Percentiles rank a stretch among this genome's conserved stretches.
phyloP scores from a whole-genome alignment of 2,113 vertebrate genomes.

The Barnardius zonarius region DNA sequence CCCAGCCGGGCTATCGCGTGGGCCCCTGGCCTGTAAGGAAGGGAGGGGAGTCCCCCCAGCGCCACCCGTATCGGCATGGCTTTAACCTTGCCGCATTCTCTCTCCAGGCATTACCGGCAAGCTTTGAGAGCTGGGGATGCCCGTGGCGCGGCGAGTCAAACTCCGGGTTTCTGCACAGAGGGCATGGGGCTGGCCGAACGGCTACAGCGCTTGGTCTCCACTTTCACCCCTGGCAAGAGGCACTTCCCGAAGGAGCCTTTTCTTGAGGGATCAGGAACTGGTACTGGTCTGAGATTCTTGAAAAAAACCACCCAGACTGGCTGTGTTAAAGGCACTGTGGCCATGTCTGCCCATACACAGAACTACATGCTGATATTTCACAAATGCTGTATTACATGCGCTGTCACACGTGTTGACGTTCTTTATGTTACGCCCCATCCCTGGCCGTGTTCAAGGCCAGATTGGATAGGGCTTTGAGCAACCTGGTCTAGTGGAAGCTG shows the following conservation, averaged over 20 bases:
- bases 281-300: neutral
- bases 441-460: neutral
- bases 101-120: accelerated
- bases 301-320: accelerated
- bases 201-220: accelerated
- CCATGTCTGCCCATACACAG: accelerated
- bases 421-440: neutral
- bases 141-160: accelerated
- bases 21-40: neutral
- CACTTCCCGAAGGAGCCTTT: neutral
- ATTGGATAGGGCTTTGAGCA: neutral
- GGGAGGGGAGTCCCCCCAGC: neutral
- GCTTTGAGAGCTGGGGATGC: accelerated
- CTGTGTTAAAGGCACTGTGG: too few relatives aligned
- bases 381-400: neutral
- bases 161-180: accelerated
- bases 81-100: neutral
- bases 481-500: neutral
- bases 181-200: neutral
- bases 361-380: accelerated
- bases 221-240: neutral
- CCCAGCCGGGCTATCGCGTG: too few relatives aligned
- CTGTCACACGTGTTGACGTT: accelerated
- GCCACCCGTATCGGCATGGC: accelerated
- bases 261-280: neutral